phyloP scores from a whole-genome alignment of 2,888 invertebrate genomes.

The Flexamia atlantica region DNA sequence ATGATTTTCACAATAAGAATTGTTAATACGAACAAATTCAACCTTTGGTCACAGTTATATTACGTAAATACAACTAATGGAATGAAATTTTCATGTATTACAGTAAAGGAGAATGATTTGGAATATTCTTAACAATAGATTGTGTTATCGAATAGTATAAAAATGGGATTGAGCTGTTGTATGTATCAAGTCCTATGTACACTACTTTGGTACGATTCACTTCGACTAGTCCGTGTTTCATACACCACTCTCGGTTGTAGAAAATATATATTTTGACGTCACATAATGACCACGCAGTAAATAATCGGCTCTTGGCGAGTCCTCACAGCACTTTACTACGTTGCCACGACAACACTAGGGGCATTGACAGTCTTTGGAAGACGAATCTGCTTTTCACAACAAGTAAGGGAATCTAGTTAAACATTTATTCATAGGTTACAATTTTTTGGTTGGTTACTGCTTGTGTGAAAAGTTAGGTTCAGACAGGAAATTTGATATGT shows the following conservation, averaged over 20 bases:
- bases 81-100: slow-evolving; percentile 65
- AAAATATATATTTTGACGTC: slow-evolving; percentile 55
- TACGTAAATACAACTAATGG: slow-evolving; percentile 39
- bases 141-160: slow-evolving; percentile 63
- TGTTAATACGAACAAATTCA: slow-evolving; percentile 25
- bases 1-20: neutral
- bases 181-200: slow-evolving; percentile 66
- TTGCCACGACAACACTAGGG: slow-evolving; percentile 56
- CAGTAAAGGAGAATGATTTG: slow-evolving; percentile 61
- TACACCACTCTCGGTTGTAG: slow-evolving; percentile 47
- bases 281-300: slow-evolving; percentile 5
- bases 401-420: neutral
- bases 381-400: slow-evolving; percentile 54
- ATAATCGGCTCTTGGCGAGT: slow-evolving; percentile 21
- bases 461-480: neutral
- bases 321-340: slow-evolving; percentile 35
- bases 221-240: slow-evolving; percentile 67
- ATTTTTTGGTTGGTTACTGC: neutral
- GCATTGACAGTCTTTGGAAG: slow-evolving; percentile 51
- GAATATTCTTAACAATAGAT: slow-evolving; percentile 63
- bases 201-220: slow-evolving; percentile 69
- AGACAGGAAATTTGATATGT: slow-evolving; percentile 21
- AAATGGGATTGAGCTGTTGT: slow-evolving; percentile 65
- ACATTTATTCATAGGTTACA: neutral
- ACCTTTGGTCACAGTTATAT: slow-evolving; percentile 41